phyloP scores from a whole-genome alignment of 2,888 invertebrate genomes.

The Galerucella calmariensis region DNA sequence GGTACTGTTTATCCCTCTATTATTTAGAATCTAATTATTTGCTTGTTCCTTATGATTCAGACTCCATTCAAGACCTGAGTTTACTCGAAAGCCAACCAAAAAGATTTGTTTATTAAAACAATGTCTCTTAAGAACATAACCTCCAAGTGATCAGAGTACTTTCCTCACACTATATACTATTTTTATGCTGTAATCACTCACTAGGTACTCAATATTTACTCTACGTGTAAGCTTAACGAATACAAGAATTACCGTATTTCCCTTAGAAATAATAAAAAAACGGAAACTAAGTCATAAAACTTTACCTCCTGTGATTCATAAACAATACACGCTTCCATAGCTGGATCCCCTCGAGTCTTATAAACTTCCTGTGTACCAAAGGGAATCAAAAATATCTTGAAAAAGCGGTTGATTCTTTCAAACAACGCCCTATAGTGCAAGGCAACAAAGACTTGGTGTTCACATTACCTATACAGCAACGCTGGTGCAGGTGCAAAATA shows the following conservation, averaged over 20 bases:
- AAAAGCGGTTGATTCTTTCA: conserved; percentile 19
- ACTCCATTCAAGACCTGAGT: too few relatives aligned
- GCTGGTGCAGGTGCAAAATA: conserved; percentile 36
- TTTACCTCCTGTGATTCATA: conserved; percentile 16
- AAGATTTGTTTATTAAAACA: too few relatives aligned
- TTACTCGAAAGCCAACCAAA: too few relatives aligned
- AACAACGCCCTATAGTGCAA: conserved; percentile 21
- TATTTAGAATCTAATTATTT: too few relatives aligned
- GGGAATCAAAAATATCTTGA: conserved; percentile 28
- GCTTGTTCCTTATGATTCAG: not conserved
- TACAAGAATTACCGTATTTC: not conserved
- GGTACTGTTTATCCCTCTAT: too few relatives aligned
- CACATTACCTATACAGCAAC: conserved; percentile 17
- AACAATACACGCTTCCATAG: conserved; percentile 18
- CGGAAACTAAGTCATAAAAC: conserved; percentile 2
- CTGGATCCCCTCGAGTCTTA: conserved; percentile 17
- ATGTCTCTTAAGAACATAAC: too few relatives aligned
- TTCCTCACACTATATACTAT: not conserved
- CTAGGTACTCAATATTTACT: not conserved
- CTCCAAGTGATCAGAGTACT: too few relatives aligned
- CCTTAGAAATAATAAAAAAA: not conserved
- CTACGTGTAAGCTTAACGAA: not conserved
- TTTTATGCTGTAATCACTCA: not conserved
- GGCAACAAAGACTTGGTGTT: conserved; percentile 22
- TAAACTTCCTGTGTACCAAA: conserved; percentile 24